These are phyloP conservation scores for Rhingia rostrata DNA, from an alignment of 2,888 invertebrate genomes.

Conservation along the genomic window DNA sequence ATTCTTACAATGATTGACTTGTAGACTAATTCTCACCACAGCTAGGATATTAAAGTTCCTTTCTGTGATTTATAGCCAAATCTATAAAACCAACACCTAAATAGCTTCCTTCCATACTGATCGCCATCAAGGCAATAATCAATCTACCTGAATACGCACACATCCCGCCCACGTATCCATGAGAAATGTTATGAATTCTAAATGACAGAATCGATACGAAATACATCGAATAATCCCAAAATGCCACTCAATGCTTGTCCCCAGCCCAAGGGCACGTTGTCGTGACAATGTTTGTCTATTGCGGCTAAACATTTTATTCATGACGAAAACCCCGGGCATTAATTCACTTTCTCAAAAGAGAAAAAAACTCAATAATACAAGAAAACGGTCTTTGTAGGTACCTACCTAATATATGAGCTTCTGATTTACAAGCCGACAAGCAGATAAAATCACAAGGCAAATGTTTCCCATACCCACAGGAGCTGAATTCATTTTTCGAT, in stretches of 20 bases:
- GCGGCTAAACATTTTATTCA: constrained; percentile 60
- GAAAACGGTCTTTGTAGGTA: constrained; percentile 36
- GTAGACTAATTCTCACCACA: constrained; percentile 31
- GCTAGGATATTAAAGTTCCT: constrained; percentile 44
- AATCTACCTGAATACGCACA: constrained; percentile 50
- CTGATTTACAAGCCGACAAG: constrained; percentile 59
- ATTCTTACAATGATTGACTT: constrained; percentile 49
- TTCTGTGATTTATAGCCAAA: constrained; percentile 48
- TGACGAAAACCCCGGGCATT: constrained; percentile 55
- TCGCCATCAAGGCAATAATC: constrained; percentile 42
- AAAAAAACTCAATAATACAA: constrained; percentile 1
- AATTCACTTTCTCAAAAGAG: constrained; percentile 36
- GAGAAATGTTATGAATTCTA: constrained; percentile 64
- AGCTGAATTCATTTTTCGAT: constrained; percentile 23
- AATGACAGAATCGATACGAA: constrained; percentile 57
- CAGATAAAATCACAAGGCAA: constrained; percentile 14
- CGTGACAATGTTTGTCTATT: constrained; percentile 46
- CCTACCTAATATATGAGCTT: constrained; percentile 63
- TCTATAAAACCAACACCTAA: constrained; percentile 49
- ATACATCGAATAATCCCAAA: constrained; percentile 64
- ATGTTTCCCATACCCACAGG: constrained; percentile 22
- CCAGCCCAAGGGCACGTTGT: constrained; percentile 51
- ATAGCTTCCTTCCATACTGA: constrained; percentile 43
- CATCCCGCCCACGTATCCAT: constrained; percentile 62
- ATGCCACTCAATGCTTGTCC: constrained; percentile 56